phyloP scores from a whole-genome alignment of 2,888 invertebrate species.

The Toxonevra muliebris region DNA sequence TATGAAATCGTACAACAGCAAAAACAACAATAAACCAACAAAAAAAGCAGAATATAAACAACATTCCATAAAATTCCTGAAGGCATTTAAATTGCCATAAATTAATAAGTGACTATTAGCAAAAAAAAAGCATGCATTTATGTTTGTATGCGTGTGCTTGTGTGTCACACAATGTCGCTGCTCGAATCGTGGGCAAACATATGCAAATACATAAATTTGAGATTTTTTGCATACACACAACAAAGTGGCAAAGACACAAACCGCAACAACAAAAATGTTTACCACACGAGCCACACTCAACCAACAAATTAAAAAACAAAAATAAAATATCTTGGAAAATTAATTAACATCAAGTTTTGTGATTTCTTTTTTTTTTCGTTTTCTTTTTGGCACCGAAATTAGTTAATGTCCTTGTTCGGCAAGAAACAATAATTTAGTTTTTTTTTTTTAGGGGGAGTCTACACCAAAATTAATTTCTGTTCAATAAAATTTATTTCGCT shows the following conservation, averaged over 20 bases:
- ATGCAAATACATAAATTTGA: background rate
- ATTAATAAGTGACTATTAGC: conserved; percentile 28
- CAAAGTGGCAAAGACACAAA: background rate
- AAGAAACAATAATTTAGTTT: too few species aligned
- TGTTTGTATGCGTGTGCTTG: background rate
- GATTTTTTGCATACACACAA: conserved; percentile 4
- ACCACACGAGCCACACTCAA: background rate
- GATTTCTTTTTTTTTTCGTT: conserved; percentile 14
- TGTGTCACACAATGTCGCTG: conserved; percentile 4
- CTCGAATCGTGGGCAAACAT: background rate
- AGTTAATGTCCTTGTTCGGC: background rate
- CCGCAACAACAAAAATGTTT: background rate
- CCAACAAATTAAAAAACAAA: conserved; percentile 2
- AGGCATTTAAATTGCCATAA: conserved; percentile 32
- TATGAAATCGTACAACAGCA: background rate
- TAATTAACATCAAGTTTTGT: conserved; percentile 21
- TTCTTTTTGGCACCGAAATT: conserved; percentile 14
- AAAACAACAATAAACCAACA: background rate
- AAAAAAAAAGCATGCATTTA: background rate
- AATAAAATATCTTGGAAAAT: conserved; percentile 22
- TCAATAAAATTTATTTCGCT: background rate
- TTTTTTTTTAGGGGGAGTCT: too few species aligned
- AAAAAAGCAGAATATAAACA: too few species aligned
- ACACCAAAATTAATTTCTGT: too few species aligned
- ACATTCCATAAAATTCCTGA: conserved; percentile 26